Percentiles rank a stretch among this genome's conserved stretches.
Evolutionary conservation across 2,797 vertebrate genomes (phyloP).

Genomic region (Onychomys leucogaster): DNA sequence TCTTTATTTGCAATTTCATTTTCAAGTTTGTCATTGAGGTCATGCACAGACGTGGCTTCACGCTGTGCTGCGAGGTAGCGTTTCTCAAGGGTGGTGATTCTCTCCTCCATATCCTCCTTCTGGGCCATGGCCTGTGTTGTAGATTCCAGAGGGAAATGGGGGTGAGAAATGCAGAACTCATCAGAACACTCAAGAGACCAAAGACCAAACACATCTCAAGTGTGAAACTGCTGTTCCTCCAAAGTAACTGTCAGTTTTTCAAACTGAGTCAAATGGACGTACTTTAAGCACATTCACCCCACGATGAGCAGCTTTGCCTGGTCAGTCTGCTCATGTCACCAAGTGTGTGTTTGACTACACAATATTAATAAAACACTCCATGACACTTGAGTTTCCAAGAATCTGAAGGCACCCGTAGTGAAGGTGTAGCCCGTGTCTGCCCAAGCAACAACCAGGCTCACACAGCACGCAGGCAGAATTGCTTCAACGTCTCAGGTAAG

Average conservation of each 20-base stretch:
- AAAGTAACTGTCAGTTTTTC: not conserved
- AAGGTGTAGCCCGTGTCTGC: not conserved
- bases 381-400: not conserved
- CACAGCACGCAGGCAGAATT: rapidly evolving
- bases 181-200: not conserved
- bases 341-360: not conserved
- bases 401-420: rapidly evolving
- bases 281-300: not conserved
- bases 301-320: not conserved
- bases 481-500: not conserved
- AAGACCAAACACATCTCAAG: not conserved
- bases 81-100: constrained; percentile 98
- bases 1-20: constrained; percentile 99
- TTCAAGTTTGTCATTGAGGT: constrained; percentile 99
- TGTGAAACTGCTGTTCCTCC: not conserved
- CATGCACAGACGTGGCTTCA: constrained; percentile 97
- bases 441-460: rapidly evolving
- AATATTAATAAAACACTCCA: not conserved
- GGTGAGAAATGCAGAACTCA: not conserved
- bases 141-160: not conserved
- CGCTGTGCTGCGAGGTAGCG: constrained; percentile 98
- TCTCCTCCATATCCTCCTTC: constrained; percentile 99
- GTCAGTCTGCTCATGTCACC: not conserved
- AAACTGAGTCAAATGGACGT: not conserved
- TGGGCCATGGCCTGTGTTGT: constrained; percentile 94